These are phyloP conservation scores for Cliona cf. orientalis DNA, from an alignment of 37 sponge, comb jelly and placozoan species.

Conservation along the genomic window DNA sequence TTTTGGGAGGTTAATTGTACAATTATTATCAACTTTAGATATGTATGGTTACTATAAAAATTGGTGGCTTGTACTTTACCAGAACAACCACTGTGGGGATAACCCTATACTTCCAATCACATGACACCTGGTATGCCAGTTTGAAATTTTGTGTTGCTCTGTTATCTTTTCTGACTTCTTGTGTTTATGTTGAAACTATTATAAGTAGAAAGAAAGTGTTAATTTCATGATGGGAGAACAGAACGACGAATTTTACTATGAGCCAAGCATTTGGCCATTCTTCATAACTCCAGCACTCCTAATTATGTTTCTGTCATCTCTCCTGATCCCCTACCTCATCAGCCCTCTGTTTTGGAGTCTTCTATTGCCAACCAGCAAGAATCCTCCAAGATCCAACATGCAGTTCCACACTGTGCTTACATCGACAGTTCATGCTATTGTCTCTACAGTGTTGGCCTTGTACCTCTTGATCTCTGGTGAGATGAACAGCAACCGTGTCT, in stretches of 20 bases:
- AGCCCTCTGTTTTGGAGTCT: slow-evolving; percentile 21
- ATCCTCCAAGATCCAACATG: too few species aligned
- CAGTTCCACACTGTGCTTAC: slow-evolving; percentile 46
- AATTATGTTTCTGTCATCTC: slow-evolving; percentile 5
- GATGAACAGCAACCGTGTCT: slow-evolving; percentile 10
- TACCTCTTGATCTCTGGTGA: slow-evolving; percentile 26
- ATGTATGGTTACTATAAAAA: too few species aligned
- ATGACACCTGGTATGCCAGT: too few species aligned
- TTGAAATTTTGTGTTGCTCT: too few species aligned
- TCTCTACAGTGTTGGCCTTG: background rate
- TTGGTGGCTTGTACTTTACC: too few species aligned
- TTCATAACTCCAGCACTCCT: slow-evolving; percentile 10
- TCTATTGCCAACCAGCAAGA: background rate
- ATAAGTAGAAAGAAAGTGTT: too few species aligned
- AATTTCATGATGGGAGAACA: slow-evolving; percentile 18
- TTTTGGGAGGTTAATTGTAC: too few species aligned
- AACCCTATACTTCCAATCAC: too few species aligned
- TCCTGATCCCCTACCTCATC: slow-evolving; percentile 9
- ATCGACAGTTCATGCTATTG: slow-evolving; percentile 70
- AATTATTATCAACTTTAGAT: too few species aligned
- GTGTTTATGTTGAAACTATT: too few species aligned
- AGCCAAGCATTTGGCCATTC: slow-evolving; percentile 1
- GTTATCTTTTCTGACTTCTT: too few species aligned
- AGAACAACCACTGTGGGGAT: too few species aligned
- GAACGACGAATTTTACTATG: background rate